Percentiles rank a stretch among this genome's conserved stretches.
phyloP scores from a whole-genome alignment of 1,140 invertebrate genomes.

The Ditylenchus dipsaci region DNA sequence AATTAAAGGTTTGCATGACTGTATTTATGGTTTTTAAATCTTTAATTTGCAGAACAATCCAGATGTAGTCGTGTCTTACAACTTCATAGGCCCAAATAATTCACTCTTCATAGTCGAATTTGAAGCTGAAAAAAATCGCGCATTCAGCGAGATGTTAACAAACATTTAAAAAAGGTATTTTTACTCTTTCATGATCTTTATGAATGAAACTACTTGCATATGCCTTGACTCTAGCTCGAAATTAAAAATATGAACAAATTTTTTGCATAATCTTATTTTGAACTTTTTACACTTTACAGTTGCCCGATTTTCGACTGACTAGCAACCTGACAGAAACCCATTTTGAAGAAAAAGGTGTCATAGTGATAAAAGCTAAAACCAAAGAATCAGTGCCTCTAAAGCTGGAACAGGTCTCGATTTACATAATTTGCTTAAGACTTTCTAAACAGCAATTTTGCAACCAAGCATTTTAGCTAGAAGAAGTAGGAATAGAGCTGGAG shows the following conservation, averaged over 20 bases:
- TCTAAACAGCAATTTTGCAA: no score
- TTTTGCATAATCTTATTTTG: no score
- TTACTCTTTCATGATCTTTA: no score
- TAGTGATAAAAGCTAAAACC: slow-evolving; percentile 24
- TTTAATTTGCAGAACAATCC: slow-evolving; percentile 41
- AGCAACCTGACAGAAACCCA: slow-evolving; percentile 3
- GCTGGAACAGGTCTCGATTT: slow-evolving; percentile 40
- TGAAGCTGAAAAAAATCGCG: slow-evolving; percentile 23
- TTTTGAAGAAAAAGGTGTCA: slow-evolving; percentile 48
- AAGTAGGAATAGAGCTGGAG: slow-evolving; percentile 49
- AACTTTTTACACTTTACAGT: slow-evolving; percentile 16
- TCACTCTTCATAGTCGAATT: slow-evolving; percentile 48
- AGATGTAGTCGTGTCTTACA: slow-evolving; percentile 36
- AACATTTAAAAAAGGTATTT: slow-evolving; percentile 44
- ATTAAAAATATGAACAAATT: no score
- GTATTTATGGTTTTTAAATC: no score
- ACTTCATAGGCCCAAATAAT: slow-evolving; percentile 45
- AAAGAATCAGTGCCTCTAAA: slow-evolving; percentile 24
- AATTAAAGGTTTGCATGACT: background rate
- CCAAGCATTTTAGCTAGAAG: slow-evolving; percentile 37
- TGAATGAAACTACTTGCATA: no score
- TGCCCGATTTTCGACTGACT: slow-evolving; percentile 23
- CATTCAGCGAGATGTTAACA: slow-evolving; percentile 19
- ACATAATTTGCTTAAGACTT: no score
- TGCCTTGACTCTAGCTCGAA: no score